Evolutionary conservation across 1,140 invertebrate species (phyloP), one percentile per base, ranked within the genome.

Genomic region (Polypedilum vanderplanki): DNA sequence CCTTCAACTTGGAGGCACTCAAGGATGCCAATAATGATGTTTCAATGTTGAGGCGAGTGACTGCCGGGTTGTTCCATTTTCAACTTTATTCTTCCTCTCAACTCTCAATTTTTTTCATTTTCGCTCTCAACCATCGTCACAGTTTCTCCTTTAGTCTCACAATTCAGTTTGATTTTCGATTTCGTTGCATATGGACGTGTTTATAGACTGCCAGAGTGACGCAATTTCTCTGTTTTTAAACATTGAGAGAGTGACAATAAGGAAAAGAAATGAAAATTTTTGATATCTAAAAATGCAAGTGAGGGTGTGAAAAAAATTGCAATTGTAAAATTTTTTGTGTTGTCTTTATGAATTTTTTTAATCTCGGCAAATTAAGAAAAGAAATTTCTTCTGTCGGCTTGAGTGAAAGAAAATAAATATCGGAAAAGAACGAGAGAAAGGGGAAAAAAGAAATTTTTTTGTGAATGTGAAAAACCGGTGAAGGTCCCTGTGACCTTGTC

Each of bases 401-500:
- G 2, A 46, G 8, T 1, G 8, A 46, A n/a, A 18, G 17, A 67
- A 67, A 67, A 67, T 20, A 70, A 70, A 70, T 18, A 70, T 10
- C n/a, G 7, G 15, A 70, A 70, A 70, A 67, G 8, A 67, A 17
- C 18, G 65, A 8, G 20, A 20, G 1, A 70, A 7, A 20, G 20
- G 10, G 65, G 65, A 70, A 18, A 70, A 12, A 46, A 46, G 9
- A n/a, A n/a, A n/a, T n/a, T n/a, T n/a, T n/a, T 33, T 57, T 57
- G 1, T 57, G n/a, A 9, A 57, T 12, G 46, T 17, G n/a, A 70
- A 70, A 18, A 70, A 70, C 46, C 46, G 46, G 46, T 70, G 65
- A 70, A 70, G 65, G 65, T 70, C 65, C 65, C 17, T 18, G 65
- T 18, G 65, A 70, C 65, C 65, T 70, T 70, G 65, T 70, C 65